Percentiles rank a stretch among this genome's conserved stretches.
These are phyloP conservation scores for Rhizoglyphus robini DNA, from an alignment of 1,140 invertebrate species.

Conservation along the genomic window DNA sequence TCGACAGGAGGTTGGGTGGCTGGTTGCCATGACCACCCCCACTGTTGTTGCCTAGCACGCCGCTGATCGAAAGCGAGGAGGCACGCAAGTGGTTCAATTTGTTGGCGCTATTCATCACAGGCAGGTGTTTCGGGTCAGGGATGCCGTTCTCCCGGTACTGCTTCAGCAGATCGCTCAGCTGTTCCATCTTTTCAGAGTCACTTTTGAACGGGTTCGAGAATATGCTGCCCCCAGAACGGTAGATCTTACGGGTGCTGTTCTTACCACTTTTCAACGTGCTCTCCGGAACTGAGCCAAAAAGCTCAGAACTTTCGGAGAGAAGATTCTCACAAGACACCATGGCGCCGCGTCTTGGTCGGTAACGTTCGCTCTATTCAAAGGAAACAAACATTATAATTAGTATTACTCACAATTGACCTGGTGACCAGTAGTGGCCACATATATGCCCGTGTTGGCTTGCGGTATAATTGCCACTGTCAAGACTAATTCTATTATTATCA, in stretches of 20 bases:
- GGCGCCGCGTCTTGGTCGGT: constrained; percentile 15
- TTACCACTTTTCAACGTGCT: constrained; percentile 1
- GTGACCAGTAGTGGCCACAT: no score
- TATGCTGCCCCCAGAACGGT: constrained; percentile 25
- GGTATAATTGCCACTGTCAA: no score
- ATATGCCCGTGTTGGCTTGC: no score
- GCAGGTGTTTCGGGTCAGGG: constrained; percentile 23
- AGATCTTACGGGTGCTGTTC: background rate
- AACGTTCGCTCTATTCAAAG: background rate
- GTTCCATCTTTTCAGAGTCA: constrained; percentile 30
- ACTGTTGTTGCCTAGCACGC: background rate
- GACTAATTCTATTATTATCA: no score
- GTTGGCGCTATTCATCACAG: background rate
- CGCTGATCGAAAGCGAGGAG: constrained; percentile 1
- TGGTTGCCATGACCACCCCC: background rate
- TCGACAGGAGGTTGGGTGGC: background rate
- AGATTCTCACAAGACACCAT: constrained; percentile 22
- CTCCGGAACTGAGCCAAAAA: constrained; percentile 7
- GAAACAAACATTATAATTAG: no score
- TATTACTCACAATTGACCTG: no score
- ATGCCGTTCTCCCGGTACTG: constrained; percentile 27
- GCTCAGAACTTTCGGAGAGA: constrained; percentile 4
- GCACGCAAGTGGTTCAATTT: background rate
- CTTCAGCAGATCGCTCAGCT: constrained; percentile 32
- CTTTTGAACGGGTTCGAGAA: constrained; percentile 30